Evolutionary conservation across 2,797 vertebrate genomes (phyloP).

Genomic region (Novumbra hubbsi): DNA sequence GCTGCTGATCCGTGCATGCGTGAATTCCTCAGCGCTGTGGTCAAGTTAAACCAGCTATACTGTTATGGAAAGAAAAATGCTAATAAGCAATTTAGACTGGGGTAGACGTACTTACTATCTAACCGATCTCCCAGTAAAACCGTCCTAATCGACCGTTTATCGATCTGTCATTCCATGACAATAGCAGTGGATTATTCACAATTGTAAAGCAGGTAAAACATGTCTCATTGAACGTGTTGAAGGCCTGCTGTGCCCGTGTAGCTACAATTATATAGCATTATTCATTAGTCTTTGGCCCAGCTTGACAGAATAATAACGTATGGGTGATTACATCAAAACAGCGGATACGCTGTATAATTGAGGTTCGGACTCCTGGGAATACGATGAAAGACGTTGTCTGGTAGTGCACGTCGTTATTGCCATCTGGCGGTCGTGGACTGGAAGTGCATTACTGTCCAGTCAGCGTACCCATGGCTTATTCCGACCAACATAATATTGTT

Average conservation of each 20-base stretch:
- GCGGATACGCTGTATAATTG: neutral
- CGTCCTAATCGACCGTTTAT: neutral
- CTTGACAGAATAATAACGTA: neutral
- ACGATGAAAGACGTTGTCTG: neutral
- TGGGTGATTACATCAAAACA: neutral
- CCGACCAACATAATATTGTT: neutral
- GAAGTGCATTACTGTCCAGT: neutral
- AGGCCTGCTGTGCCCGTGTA: neutral
- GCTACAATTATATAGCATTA: neutral
- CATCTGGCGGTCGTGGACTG: slow-evolving; percentile 29
- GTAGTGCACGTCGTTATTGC: slow-evolving; percentile 28
- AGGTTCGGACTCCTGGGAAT: neutral
- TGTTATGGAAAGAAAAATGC: neutral
- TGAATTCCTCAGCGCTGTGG: neutral
- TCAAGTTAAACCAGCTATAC: neutral
- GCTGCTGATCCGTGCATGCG: neutral
- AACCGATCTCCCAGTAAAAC: neutral
- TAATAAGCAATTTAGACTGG: neutral
- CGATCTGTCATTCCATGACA: neutral
- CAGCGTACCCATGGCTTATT: neutral
- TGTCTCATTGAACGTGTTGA: neutral
- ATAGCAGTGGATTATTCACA: neutral
- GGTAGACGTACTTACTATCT: neutral
- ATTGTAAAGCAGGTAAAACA: neutral
- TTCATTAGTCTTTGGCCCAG: neutral